These are phyloP conservation scores for Heliconius hewitsoni DNA, from an alignment of 1,140 invertebrate genomes.

Conservation along the genomic window DNA sequence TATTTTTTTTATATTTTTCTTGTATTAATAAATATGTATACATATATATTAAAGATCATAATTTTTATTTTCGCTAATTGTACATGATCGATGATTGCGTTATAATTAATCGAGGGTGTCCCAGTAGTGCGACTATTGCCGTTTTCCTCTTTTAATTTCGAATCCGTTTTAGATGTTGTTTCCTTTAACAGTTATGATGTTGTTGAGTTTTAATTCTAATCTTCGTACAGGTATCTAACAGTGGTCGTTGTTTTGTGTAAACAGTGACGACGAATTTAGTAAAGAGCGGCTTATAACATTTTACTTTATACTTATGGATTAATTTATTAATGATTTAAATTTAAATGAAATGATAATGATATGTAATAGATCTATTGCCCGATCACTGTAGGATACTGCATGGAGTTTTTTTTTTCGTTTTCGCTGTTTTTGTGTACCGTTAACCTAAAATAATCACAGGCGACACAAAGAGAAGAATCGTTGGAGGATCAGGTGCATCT, in stretches of 20 bases:
- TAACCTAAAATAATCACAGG: conserved; percentile 84
- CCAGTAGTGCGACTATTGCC: conserved; percentile 59
- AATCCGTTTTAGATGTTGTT: conserved; percentile 56
- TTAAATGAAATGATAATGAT: background rate
- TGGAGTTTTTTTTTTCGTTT: conserved; percentile 61
- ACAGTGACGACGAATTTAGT: background rate
- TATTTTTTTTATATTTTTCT: background rate
- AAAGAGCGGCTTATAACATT: background rate
- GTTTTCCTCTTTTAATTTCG: conserved; percentile 47
- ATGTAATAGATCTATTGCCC: background rate
- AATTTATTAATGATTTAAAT: background rate
- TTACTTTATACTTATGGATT: background rate
- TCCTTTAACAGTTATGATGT: conserved; percentile 55
- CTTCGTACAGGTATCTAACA: conserved; percentile 47
- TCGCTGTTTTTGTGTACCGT: conserved; percentile 69
- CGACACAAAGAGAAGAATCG: conserved; percentile 97
- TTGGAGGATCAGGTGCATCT: conserved; percentile 97
- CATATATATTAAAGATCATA: no score
- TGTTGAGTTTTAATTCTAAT: conserved; percentile 53
- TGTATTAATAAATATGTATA: no score
- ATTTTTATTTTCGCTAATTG: background rate
- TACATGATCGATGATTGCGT: background rate
- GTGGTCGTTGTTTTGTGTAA: conserved; percentile 39
- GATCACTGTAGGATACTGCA: conserved; percentile 57
- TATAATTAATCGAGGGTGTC: conserved; percentile 52